These are phyloP conservation scores for Apteryx mantelli DNA, from an alignment of 2,113 vertebrate species.

Conservation along the genomic window DNA sequence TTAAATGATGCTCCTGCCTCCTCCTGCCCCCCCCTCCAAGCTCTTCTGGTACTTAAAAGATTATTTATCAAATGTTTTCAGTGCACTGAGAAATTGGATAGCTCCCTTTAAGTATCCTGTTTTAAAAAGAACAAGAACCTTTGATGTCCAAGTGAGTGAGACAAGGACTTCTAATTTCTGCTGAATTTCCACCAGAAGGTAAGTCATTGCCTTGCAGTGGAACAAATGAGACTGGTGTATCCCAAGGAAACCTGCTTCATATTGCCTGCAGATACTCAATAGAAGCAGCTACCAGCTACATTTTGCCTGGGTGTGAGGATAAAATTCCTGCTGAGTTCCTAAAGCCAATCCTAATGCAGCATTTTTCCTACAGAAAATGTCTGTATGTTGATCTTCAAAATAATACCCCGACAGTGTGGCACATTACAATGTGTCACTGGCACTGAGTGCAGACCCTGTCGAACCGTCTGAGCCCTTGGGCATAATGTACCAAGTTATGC, in stretches of 20 bases:
- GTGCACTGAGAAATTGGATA: neutral
- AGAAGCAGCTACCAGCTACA: neutral
- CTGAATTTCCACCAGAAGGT: neutral
- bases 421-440: no score
- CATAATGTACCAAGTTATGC: neutral
- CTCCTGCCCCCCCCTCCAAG: neutral
- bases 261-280: neutral
- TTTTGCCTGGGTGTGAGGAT: neutral
- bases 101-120: no score
- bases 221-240: neutral
- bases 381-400: neutral
- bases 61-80: neutral
- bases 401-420: neutral
- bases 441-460: accelerated
- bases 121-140: no score
- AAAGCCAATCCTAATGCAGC: neutral
- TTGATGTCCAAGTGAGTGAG: no score
- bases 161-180: neutral
- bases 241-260: neutral
- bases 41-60: neutral
- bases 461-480: neutral
- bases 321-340: neutral
- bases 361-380: neutral
- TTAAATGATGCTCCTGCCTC: no score
- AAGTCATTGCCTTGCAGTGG: neutral